Percentiles rank a stretch among this genome's conserved stretches.
These are phyloP conservation scores for Channa maculata DNA, from an alignment of 2,113 vertebrate genomes.

Conservation along the genomic window DNA sequence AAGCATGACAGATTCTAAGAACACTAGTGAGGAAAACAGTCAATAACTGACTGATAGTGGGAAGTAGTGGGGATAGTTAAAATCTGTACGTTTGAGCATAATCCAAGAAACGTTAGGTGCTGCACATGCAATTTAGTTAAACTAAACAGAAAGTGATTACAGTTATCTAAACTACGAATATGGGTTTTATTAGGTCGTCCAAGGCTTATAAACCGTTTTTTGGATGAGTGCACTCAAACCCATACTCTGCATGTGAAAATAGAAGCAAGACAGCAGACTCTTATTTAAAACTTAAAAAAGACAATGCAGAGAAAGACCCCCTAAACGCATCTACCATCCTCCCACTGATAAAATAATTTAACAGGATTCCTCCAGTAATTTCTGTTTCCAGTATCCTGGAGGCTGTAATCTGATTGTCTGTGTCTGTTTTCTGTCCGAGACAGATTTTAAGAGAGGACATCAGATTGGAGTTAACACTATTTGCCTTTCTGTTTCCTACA, in stretches of 20 bases:
- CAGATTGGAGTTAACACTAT: slow-evolving; percentile 57
- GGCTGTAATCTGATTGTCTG: slow-evolving; percentile 54
- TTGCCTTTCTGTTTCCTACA: slow-evolving; percentile 62
- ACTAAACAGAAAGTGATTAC: too few species aligned
- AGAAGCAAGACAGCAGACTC: neutral
- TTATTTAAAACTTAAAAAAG: neutral
- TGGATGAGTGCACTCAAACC: neutral
- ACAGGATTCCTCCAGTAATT: slow-evolving; percentile 54
- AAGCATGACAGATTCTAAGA: too few species aligned
- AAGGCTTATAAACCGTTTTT: too few species aligned
- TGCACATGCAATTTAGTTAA: too few species aligned
- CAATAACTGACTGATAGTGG: too few species aligned
- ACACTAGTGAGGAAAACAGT: too few species aligned
- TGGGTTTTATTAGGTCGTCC: too few species aligned
- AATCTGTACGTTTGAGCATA: too few species aligned
- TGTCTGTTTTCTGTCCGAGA: slow-evolving; percentile 65
- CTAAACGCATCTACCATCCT: neutral
- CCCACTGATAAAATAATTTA: slow-evolving; percentile 33
- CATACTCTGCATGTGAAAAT: neutral
- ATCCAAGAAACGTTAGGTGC: too few species aligned
- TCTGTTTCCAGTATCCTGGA: slow-evolving; percentile 54
- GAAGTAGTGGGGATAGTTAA: too few species aligned
- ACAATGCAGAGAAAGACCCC: slow-evolving; percentile 4
- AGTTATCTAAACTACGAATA: too few species aligned
- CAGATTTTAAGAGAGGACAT: slow-evolving; percentile 57